These are phyloP conservation scores for Selenia dentaria DNA, from an alignment of 2,888 invertebrate genomes.

Conservation along the genomic window DNA sequence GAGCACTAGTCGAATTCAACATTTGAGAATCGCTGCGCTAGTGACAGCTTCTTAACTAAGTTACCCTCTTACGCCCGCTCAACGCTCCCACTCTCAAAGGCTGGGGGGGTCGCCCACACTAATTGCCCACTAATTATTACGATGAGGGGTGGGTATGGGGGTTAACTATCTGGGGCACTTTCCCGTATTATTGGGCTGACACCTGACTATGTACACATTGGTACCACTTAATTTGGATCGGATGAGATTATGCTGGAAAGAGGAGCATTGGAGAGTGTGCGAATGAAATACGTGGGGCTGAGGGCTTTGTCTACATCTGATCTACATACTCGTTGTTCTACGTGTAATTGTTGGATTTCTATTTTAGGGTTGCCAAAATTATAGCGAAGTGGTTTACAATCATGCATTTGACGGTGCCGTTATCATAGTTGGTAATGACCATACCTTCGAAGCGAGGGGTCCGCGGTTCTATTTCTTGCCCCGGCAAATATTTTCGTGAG, in stretches of 20 bases:
- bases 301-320: not conserved
- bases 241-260: slow-evolving; percentile 16
- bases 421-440: too few relatives aligned
- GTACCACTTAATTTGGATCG: slow-evolving; percentile 24
- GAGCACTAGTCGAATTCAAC: slow-evolving; percentile 1
- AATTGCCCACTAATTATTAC: slow-evolving; percentile 43
- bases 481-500: too few relatives aligned
- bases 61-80: slow-evolving; percentile 10
- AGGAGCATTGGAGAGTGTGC: slow-evolving; percentile 5
- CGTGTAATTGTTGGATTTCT: too few relatives aligned
- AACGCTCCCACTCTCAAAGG: slow-evolving; percentile 15
- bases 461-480: too few relatives aligned
- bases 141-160: slow-evolving; percentile 13
- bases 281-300: not conserved
- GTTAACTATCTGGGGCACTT: slow-evolving; percentile 23
- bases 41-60: slow-evolving; percentile 28
- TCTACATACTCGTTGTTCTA: too few relatives aligned
- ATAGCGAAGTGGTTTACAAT: too few relatives aligned
- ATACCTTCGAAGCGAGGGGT: too few relatives aligned
- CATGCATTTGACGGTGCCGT: too few relatives aligned
- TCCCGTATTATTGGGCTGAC: slow-evolving; percentile 25
- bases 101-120: slow-evolving; percentile 32
- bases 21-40: slow-evolving; percentile 18
- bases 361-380: too few relatives aligned
- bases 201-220: slow-evolving; percentile 21